Evolutionary conservation across 2,797 vertebrate genomes (phyloP), one percentile per base, ranked within the genome.

Genomic region (Myotis pilosus): DNA sequence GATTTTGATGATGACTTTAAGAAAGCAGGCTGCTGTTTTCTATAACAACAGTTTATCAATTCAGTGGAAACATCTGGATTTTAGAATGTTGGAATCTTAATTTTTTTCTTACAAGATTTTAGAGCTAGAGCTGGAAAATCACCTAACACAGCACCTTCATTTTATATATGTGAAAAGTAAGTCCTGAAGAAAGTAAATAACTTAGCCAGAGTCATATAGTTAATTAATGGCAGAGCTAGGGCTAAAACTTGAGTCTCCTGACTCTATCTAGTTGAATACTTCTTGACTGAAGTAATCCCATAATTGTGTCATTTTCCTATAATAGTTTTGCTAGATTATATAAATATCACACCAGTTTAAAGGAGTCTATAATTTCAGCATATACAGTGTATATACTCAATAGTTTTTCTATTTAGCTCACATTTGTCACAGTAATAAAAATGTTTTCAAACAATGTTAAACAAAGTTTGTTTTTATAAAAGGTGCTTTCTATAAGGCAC

Each of bases 1-100:
- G 84, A 89, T 66, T 94, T 96, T 84, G 60, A 68, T 85, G 38
- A 92, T 66, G 62, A 62, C 89, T 97, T 96, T 92, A 66, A 87
- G 19, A 87, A 94, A 94, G 9, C 44, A 92, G 10, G 6, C 28
- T 84, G 5, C n/a, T 81, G 41, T 41, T 84, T 92, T 71, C 36
- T 55, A 74, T 89, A 80, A 83, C 16, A 92, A 91, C 30, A 6
- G 6, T 78, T 88, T 91, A 62, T 95, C 76, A 89, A 72, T 92
- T 20, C 20, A 47, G 71, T 86, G 22, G 51, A 89, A 81, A 72
- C 22, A 84, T 68, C 30, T 81, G 74, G 22, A 84, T 74, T 89
- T 94, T 95, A 25, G 16, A 82, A 92, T 33, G 19, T 30, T 78
- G 36, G 13, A 89, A 89, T 72, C 3, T 82, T 82, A 55, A 60